Evolutionary conservation across 2,797 vertebrate genomes (phyloP), one percentile per base, ranked within the genome.

Genomic region (Mycteria americana): DNA sequence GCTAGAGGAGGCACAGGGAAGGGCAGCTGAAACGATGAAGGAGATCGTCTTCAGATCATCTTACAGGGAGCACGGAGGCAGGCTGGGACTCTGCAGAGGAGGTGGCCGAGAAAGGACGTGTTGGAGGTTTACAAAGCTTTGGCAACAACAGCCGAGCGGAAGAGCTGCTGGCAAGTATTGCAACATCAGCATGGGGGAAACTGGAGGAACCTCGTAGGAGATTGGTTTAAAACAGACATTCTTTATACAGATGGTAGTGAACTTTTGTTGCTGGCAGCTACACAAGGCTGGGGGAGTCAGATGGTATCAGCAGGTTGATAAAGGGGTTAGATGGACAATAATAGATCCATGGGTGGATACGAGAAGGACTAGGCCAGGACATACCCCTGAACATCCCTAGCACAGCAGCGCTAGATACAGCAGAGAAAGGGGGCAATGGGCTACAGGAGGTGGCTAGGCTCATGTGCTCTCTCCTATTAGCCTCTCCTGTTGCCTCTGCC

Each of bases 21-120:
- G 30, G 27, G 27, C 63, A 82, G 9, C 70, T 33, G 43, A 82
- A 83, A 59, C 13, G 2, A 63, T 39, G 15, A 14, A 78, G 80
- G 28, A 68, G 30, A 35, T 86, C 10, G 0, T 50, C 74, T 57
- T 39, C 64, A 4, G 9, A 16, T 74, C n/a, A 12, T 22, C 19
- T 59, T 14, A 31, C 1, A 2, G 12, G 28, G 18, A 82, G 7
- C 18, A n/a, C 74, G 28, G 12, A 73, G 68, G 31, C 14, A 77
- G 68, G 25, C 60, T 60, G 28, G 41, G 37, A 9, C n/a, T 56
- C 73, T 24, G 41, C 53, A n/a, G 48, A 72, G 78, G 17, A 64
- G 12, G 13, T n/a, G 13, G 53, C 43, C 5, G 3, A 69, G 30
- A 59, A 73, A 53, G 56, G 37, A 51, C 2, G 0, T 1, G 5